Evolutionary conservation across 2,888 invertebrate species (phyloP).

Genomic region (Oligia fasciuncula): DNA sequence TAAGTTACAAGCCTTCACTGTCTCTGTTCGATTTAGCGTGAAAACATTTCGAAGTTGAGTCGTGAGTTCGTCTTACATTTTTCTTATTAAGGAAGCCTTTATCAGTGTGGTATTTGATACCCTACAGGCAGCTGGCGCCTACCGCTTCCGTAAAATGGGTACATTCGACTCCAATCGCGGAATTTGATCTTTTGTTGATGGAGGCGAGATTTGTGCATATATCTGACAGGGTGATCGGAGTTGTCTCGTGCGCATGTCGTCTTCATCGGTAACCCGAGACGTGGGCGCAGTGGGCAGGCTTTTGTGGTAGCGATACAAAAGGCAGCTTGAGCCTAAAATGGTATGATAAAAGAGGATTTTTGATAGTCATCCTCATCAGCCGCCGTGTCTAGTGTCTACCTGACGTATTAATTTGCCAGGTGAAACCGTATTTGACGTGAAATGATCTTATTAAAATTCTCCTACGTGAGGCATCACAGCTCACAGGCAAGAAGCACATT

Average conservation of each 20-base stretch:
- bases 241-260: constrained; percentile 86
- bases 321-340: constrained; percentile 77
- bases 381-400: constrained; percentile 57
- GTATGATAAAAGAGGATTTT: constrained; percentile 70
- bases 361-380: constrained; percentile 70
- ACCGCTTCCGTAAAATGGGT: constrained; percentile 85
- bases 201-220: constrained; percentile 83
- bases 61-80: constrained; percentile 81
- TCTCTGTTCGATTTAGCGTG: constrained; percentile 87
- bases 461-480: neutral
- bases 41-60: constrained; percentile 82
- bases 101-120: constrained; percentile 84
- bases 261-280: constrained; percentile 81
- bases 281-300: constrained; percentile 69
- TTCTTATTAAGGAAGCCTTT: constrained; percentile 82
- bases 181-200: constrained; percentile 88
- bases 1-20: constrained; percentile 83
- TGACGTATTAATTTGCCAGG: constrained; percentile 55
- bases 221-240: constrained; percentile 80
- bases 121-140: constrained; percentile 86
- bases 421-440: constrained; percentile 30
- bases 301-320: constrained; percentile 85
- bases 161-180: constrained; percentile 79
- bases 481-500: neutral
- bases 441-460: constrained; percentile 11